A percentile compares a stretch with the other conserved stretches of the same genome.
Evolutionary conservation across 2,113 vertebrate species (phyloP).

Genomic region (Stomatorhinus ivindoensis): DNA sequence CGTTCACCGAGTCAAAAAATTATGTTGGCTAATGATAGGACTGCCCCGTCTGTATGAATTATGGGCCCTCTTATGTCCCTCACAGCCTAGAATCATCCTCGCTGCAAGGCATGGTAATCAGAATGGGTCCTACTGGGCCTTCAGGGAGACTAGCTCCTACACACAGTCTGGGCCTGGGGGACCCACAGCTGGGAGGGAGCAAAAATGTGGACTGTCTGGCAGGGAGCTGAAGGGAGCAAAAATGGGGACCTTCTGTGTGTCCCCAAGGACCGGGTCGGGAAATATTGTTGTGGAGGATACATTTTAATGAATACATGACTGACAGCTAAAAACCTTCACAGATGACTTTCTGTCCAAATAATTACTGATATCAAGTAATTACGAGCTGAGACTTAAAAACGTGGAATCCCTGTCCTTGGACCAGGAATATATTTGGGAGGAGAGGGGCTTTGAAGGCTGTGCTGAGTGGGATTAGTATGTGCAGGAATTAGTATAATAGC

Average conservation of each 20-base stretch:
- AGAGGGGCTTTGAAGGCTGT: background rate
- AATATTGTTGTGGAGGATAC: background rate
- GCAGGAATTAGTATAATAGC: background rate
- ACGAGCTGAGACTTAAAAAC: background rate
- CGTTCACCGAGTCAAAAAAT: background rate
- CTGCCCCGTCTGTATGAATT: no score
- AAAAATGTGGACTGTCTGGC: background rate
- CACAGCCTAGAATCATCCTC: background rate
- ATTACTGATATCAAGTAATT: background rate
- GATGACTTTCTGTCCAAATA: background rate
- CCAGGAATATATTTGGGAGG: background rate
- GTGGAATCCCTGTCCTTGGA: background rate
- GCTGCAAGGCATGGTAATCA: background rate
- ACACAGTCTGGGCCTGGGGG: background rate
- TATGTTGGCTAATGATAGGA: background rate
- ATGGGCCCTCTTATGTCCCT: no score
- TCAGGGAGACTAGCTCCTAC: background rate
- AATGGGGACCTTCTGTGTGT: background rate
- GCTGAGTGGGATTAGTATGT: background rate
- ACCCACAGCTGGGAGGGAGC: background rate
- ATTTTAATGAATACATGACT: background rate
- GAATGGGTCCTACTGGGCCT: background rate
- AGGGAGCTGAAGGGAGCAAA: background rate
- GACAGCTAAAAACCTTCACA: background rate
- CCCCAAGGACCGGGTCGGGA: background rate